Base-by-base conservation (phyloP, 2,113 vertebrate genomes). In the Ptilonorhynchus violaceus region DNA sequence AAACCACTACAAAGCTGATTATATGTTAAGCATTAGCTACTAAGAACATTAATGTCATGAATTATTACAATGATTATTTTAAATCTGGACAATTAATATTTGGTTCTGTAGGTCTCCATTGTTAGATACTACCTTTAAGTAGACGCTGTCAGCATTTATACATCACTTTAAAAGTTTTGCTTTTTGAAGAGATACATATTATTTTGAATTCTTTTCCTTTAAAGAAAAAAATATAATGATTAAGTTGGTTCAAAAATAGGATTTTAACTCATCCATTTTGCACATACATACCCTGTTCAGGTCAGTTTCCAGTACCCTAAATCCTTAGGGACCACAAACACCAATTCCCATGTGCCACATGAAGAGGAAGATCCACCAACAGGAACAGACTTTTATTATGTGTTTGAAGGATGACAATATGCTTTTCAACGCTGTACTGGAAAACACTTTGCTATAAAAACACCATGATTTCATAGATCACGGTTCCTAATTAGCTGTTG, bases 381-480 rank as follows among this genome's bases (percentile, higher is more conserved):
- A 85, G 44, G 30, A 73, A 37, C 20, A 55, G 27, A 41, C 3
- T 72, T 58, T 17, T 8, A 56, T 6, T 27, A 60, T 1, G 0
- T 2, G 1, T 59, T n/a, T 62, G 13, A 83, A 15, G 31, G 31
- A 66, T 60, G 66, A 37, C 28, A 60, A 39, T 5, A 28, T 2
- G 6, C 20, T 64, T 85, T 72, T 56, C 62, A 82, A 56, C 7
- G 14, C 49, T 44, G 8, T 9, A 72, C 31, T 25, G 19, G n/a
- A 69, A 88, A 92, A 62, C 15, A 59, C 2, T 79, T 30, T 15
- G 10, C 78, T 78, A 37, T 24, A 24, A 68, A 82, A 73, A 25
- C 1, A 39, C 37, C 7, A 46, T 0, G 0, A 37, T 28, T 77
- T 73, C 63, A 49, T 8, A 59, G 11, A 55, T n/a, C 18, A 39